Evolutionary conservation across 2,113 vertebrate genomes (phyloP), one percentile per base, ranked within the genome.

Genomic region (Lipophrys pholis): DNA sequence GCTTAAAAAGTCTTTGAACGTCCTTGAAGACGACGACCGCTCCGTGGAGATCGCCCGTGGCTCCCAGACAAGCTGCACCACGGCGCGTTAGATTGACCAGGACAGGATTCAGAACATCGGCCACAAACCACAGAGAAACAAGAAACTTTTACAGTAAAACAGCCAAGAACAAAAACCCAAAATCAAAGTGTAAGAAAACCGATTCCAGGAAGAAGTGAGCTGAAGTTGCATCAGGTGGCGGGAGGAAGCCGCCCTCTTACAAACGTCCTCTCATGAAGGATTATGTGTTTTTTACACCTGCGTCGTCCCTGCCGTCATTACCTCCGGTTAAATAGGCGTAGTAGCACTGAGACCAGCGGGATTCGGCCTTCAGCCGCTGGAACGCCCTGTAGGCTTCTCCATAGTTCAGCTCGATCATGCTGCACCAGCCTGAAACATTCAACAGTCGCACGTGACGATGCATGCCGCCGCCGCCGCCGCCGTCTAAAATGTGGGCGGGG

Each of bases 351-450:
- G 97, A 98, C 97, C 97, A 98, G 76, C 97, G 92, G 11, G 97
- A 98, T 75, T 98, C 97, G 0, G 94, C 95, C 82, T 96, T 97
- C 51, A 98, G 95, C 51, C 97, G 94, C 86, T 96, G 95, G 6
- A 98, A 98, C 45, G 96, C 96, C 59, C 88, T 88, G 78, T 94
- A 96, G 0, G 97, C 96, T 0, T 97, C 96, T 75, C 91, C 90
- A 91, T 95, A 97, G 89, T 95, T 96, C 92, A 98, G 94, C 81
- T 97, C 96, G 56, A 98, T 98, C 97, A 98, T 98, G 93, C 96
- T 98, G 92, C 97, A 98, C 97, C 97, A 98, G 36, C 97, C 97
- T 98, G 58, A n/a, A 89, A 86, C 9, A 12, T 76, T 78, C 56
- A 36, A 51, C 21, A 39, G 43, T 52, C 42, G 73, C 8, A 72